phyloP scores from a whole-genome alignment of 2,888 invertebrate species.

The Ectemnius lituratus region DNA sequence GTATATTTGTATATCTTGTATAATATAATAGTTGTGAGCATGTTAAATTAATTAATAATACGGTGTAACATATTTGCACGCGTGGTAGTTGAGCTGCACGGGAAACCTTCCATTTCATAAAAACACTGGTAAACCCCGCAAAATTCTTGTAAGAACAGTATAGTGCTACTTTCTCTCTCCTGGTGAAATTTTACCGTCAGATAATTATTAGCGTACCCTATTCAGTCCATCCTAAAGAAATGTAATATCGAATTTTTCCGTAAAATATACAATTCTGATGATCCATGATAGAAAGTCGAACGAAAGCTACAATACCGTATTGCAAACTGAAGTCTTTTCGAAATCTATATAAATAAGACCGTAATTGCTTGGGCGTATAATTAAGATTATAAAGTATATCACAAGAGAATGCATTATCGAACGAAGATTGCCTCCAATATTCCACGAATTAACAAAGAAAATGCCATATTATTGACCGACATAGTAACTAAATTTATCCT shows the following conservation, averaged over 20 bases:
- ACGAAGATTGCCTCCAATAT: not conserved
- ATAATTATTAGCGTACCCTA: constrained; percentile 66
- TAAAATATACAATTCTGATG: constrained; percentile 23
- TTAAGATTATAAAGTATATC: constrained; percentile 1
- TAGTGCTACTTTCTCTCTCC: constrained; percentile 10
- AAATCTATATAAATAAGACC: constrained; percentile 12
- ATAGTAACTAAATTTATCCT: not conserved
- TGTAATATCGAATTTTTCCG: constrained; percentile 54
- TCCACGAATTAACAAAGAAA: not conserved
- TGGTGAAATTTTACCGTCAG: constrained; percentile 58
- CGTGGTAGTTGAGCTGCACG: constrained; percentile 69
- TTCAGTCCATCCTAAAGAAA: constrained; percentile 71
- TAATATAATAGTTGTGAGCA: constrained; percentile 73
- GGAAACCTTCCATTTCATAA: constrained; percentile 58
- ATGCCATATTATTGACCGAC: not conserved
- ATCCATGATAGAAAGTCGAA: not conserved
- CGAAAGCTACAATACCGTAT: not conserved
- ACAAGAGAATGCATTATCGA: not conserved
- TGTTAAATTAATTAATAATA: constrained; percentile 74
- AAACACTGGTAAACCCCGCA: constrained; percentile 41
- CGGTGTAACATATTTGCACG: constrained; percentile 66
- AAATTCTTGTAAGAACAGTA: constrained; percentile 8
- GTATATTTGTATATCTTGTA: constrained; percentile 67
- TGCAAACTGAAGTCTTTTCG: not conserved
- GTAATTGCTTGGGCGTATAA: constrained; percentile 1